These are phyloP conservation scores for Drosophila ustulata DNA, from an alignment of 2,888 invertebrate species.

Conservation along the genomic window DNA sequence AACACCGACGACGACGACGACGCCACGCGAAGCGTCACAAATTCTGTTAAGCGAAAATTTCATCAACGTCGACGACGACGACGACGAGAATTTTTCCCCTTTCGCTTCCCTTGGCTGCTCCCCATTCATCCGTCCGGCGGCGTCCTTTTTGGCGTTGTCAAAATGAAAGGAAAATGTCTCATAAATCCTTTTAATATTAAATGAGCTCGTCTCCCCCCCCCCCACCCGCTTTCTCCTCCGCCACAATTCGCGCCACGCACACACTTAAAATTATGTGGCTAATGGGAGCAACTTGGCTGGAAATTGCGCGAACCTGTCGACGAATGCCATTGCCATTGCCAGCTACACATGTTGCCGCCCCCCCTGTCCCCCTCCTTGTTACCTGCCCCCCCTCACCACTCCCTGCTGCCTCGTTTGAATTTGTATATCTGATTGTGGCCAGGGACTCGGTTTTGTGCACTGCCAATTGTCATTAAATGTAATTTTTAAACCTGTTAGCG, in stretches of 20 bases:
- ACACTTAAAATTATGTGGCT: constrained; percentile 81
- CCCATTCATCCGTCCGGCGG: constrained; percentile 24
- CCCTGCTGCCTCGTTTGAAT: constrained; percentile 21
- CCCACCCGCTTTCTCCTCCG: not conserved
- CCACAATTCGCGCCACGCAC: constrained; percentile 63
- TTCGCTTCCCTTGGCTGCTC: constrained; percentile 23
- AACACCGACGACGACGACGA: constrained; percentile 19
- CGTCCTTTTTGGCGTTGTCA: constrained; percentile 71
- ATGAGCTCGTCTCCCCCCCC: constrained; percentile 74
- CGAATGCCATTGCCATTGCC: constrained; percentile 47
- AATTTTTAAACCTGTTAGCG: constrained; percentile 79
- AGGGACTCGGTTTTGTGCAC: constrained; percentile 45
- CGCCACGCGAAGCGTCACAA: constrained; percentile 69
- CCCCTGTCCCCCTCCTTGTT: not conserved
- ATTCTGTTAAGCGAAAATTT: constrained; percentile 82
- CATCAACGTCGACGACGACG: constrained; percentile 64
- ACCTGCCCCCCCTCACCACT: not conserved
- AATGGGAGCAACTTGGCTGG: constrained; percentile 80
- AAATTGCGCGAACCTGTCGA: constrained; percentile 73
- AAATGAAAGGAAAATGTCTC: constrained; percentile 83
- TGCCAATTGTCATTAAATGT: constrained; percentile 78
- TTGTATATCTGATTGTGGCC: constrained; percentile 56
- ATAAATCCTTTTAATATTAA: constrained; percentile 84
- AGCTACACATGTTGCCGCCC: constrained; percentile 53
- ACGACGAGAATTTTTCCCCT: constrained; percentile 56